Base-by-base conservation (phyloP, 2,797 vertebrate genomes). In the Gymnocypris eckloni region DNA sequence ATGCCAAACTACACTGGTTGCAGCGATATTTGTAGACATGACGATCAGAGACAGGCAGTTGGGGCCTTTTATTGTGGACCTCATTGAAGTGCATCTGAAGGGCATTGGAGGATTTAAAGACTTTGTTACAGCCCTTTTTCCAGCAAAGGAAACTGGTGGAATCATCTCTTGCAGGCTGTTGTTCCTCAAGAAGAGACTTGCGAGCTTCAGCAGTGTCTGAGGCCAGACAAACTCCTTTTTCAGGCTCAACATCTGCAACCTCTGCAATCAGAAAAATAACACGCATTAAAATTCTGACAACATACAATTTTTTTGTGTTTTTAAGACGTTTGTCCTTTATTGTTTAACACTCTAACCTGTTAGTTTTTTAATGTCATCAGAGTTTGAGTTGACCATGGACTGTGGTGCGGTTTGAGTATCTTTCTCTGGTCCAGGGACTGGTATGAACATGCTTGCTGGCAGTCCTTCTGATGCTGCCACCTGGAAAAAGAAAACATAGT, bases 11-110 rank as follows among this genome's bases (percentile, higher is more conserved):
- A 92, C 98, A 99, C 89, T 99, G 98, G 92, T 98, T 99, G 87
- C 98, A 99, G 77, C 98, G 97, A 90, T 99, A 99, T 92, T 99
- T 99, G 94, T 99, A 99, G 91, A 99, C 98, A 2, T 99, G 98
- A 45, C 98, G 97, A 91, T 99, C 98, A 0, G 98, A 99, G 39
- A 99, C 98, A 0, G 98, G 98, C 91, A 99, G 92, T 87, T 99
- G 98, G 12, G 98, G 97, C 91, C 98, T 96, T 95, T 99, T 99
- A 92, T 97, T 96, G 6, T 99, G 98, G 85, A 97, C 96, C 83
- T 99, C 98, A 1, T 96, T 99, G 96, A 99, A 99, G 91, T 99
- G 98, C 25, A 97, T 95, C 94, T 99, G 98, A 85, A 99, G 97
- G 72, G 98, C 97, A 48, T 96, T 96, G 0, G 98, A 99, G 79